These are phyloP conservation scores for Odobenus rosmarus DNA, from an alignment of 2,113 vertebrate species.

Conservation along the genomic window DNA sequence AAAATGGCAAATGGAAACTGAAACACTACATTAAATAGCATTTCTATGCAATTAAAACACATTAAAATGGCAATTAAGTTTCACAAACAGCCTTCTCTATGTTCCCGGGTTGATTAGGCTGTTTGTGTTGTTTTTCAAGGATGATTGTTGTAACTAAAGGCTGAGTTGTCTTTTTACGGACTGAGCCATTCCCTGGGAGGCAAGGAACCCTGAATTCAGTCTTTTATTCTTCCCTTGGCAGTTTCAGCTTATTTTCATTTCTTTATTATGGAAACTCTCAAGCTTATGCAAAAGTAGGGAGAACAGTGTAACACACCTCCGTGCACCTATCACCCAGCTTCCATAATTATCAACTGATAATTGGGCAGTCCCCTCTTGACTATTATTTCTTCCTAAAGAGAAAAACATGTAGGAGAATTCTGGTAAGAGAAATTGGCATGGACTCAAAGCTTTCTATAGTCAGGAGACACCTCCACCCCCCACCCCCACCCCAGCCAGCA, in stretches of 20 bases:
- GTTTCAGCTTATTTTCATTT: neutral
- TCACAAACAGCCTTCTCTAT: conserved; percentile 82
- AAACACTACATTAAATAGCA: conserved; percentile 81
- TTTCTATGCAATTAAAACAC: conserved; percentile 81
- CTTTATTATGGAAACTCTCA: neutral
- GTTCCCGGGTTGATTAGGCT: conserved; percentile 82
- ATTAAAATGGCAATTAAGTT: conserved; percentile 85
- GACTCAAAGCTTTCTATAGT: neutral
- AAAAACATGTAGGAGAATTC: neutral
- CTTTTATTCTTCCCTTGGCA: neutral
- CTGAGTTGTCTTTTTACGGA: conserved; percentile 24
- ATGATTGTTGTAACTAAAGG: conserved; percentile 53
- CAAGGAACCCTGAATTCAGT: neutral
- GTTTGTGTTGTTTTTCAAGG: conserved; percentile 60
- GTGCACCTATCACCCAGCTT: neutral
- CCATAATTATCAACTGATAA: neutral
- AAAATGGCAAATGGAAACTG: conserved; percentile 66
- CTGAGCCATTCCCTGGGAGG: neutral
- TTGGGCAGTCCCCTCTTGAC: neutral
- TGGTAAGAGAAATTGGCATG: neutral
- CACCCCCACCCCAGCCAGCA: neutral
- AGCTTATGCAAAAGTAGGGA: neutral
- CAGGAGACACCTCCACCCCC: neutral
- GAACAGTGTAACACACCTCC: neutral
- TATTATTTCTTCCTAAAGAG: neutral